Percentiles rank a stretch among this genome's conserved stretches.
These are phyloP conservation scores for Notamacropus eugenii DNA, from an alignment of 2,797 vertebrate species.

Conservation along the genomic window DNA sequence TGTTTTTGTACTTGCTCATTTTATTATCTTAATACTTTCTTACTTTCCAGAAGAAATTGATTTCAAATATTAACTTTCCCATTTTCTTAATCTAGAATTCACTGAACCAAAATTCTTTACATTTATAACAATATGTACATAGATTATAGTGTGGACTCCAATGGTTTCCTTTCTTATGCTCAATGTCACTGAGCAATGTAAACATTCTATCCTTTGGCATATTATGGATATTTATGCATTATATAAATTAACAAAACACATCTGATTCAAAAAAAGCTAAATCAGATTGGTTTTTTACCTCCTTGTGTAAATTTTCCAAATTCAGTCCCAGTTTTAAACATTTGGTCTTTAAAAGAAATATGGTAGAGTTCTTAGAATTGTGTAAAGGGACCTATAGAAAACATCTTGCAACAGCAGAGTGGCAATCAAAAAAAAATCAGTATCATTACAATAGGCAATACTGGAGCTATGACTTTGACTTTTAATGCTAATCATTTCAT, in stretches of 20 bases:
- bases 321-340: not conserved
- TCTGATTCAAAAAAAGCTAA: not conserved
- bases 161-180: slow-evolving; percentile 24
- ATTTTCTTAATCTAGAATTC: not conserved
- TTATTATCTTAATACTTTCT: slow-evolving; percentile 7
- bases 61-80: slow-evolving; percentile 9
- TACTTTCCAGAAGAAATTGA: slow-evolving; percentile 37
- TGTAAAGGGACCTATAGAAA: not conserved
- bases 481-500: not conserved
- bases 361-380: not conserved
- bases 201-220: slow-evolving; percentile 24
- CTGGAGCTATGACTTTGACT: not conserved
- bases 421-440: not conserved
- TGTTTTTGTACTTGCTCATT: not conserved
- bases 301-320: slow-evolving; percentile 1
- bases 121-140: not conserved
- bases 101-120: slow-evolving; percentile 2
- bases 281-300: not conserved
- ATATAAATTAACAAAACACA: not conserved
- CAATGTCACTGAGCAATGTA: not conserved
- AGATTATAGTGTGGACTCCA: not conserved
- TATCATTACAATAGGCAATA: not conserved
- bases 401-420: not conserved
- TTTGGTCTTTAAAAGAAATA: not conserved
- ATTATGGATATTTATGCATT: not conserved